phyloP scores from a whole-genome alignment of 64 coral and sea anemone genomes.

The Trachythela sp. region DNA sequence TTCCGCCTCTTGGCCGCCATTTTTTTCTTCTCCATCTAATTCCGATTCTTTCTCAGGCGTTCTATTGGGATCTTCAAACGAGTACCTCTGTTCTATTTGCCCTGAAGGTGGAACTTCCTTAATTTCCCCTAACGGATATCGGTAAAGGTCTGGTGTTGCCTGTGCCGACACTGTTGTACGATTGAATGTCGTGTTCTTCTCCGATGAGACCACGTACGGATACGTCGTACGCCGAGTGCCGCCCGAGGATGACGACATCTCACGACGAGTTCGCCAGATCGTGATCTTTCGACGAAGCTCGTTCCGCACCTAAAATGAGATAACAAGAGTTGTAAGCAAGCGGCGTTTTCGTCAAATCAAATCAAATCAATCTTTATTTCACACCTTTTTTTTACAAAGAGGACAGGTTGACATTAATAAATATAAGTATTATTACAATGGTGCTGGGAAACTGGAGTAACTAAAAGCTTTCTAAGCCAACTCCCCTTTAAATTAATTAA shows the following conservation, averaged over 20 bases:
- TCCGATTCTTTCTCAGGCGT: neutral
- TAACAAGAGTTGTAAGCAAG: neutral
- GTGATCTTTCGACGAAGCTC: neutral
- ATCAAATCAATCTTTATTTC: too few relatives aligned
- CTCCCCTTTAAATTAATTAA: too few relatives aligned
- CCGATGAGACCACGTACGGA: neutral
- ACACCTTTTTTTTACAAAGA: too few relatives aligned
- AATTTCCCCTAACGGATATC: neutral
- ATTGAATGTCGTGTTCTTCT: slow-evolving; percentile 8
- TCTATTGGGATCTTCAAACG: neutral
- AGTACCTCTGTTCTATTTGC: neutral
- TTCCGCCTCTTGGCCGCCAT: neutral
- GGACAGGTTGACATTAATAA: too few relatives aligned
- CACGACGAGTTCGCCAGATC: slow-evolving; percentile 20
- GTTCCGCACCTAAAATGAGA: neutral
- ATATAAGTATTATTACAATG: too few relatives aligned
- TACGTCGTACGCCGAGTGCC: neutral
- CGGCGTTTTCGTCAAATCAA: too few relatives aligned
- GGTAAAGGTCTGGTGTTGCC: neutral
- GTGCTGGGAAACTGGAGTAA: too few relatives aligned
- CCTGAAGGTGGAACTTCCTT: neutral
- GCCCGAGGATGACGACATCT: neutral
- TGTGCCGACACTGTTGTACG: neutral
- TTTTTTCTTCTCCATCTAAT: neutral
- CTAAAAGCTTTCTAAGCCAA: too few relatives aligned